Conservation (phyloP, 2,113 vertebrate genomes). For the Caranx melampygus region DNA sequence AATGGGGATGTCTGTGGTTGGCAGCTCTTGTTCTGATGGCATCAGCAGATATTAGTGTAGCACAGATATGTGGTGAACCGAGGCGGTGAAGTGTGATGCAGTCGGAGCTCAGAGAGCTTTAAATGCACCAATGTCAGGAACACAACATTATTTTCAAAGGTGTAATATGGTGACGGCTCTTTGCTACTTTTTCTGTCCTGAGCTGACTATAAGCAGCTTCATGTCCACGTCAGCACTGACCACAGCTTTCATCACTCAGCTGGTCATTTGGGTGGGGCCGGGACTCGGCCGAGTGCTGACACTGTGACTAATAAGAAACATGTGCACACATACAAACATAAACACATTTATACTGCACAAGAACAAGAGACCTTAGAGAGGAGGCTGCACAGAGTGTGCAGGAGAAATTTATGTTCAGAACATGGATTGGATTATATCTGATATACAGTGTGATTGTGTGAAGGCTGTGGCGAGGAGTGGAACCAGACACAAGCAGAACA, state of each 20-base stretch:
- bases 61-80: conserved; percentile 13
- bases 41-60: conserved; percentile 45
- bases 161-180: neutral
- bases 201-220: neutral
- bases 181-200: neutral
- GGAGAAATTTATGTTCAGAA: conserved; percentile 43
- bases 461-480: conserved; percentile 40
- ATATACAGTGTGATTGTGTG: conserved; percentile 49
- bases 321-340: conserved; percentile 28
- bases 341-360: conserved; percentile 11
- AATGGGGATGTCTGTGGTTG: conserved; percentile 58
- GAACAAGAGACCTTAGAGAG: neutral
- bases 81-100: conserved; percentile 10
- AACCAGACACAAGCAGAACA: conserved; percentile 41
- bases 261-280: conserved; percentile 41
- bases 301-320: conserved; percentile 57
- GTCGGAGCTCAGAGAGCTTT: neutral
- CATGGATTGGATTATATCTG: conserved; percentile 40
- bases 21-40: conserved; percentile 21
- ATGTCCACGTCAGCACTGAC: conserved; percentile 58
- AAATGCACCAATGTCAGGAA: neutral
- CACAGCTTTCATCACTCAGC: conserved; percentile 51
- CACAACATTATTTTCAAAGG: neutral
- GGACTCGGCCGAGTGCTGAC: conserved; percentile 26
- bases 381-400: conserved; percentile 9